Evolutionary conservation across 2,113 vertebrate species (phyloP).

Genomic region (Lutjanus erythropterus): DNA sequence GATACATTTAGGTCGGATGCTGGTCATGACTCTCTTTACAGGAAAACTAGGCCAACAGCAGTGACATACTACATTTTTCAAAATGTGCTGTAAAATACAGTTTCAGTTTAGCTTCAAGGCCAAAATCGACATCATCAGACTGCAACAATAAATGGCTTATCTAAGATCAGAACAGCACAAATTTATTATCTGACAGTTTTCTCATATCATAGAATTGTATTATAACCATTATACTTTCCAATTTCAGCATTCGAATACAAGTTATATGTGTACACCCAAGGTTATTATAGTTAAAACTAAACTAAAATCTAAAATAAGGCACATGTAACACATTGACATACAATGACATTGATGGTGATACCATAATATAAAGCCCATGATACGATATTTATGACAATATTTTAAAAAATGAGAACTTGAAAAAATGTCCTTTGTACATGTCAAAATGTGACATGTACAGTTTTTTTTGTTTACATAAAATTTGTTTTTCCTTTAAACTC

Average conservation of each 20-base stretch:
- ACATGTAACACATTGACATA: too few species aligned
- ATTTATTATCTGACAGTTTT: background rate
- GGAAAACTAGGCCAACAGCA: background rate
- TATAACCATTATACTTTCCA: background rate
- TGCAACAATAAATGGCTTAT: background rate
- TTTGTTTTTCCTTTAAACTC: too few species aligned
- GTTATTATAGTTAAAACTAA: too few species aligned
- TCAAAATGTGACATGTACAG: too few species aligned
- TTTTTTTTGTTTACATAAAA: too few species aligned
- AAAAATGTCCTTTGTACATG: too few species aligned
- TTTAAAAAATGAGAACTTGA: too few species aligned
- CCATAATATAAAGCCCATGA: too few species aligned
- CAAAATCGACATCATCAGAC: conserved; percentile 15
- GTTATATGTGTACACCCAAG: background rate
- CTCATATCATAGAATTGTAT: background rate
- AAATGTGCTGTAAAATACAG: conserved; percentile 18
- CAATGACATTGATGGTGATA: too few species aligned
- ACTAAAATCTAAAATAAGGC: too few species aligned
- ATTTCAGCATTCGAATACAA: background rate
- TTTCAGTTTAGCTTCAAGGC: conserved; percentile 36
- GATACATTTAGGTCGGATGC: background rate
- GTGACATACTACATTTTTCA: background rate
- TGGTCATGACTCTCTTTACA: background rate
- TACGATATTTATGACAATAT: too few species aligned
- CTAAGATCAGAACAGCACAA: background rate